These are phyloP conservation scores for Morphnarchus princeps DNA, from an alignment of 2,113 vertebrate species.

Conservation along the genomic window DNA sequence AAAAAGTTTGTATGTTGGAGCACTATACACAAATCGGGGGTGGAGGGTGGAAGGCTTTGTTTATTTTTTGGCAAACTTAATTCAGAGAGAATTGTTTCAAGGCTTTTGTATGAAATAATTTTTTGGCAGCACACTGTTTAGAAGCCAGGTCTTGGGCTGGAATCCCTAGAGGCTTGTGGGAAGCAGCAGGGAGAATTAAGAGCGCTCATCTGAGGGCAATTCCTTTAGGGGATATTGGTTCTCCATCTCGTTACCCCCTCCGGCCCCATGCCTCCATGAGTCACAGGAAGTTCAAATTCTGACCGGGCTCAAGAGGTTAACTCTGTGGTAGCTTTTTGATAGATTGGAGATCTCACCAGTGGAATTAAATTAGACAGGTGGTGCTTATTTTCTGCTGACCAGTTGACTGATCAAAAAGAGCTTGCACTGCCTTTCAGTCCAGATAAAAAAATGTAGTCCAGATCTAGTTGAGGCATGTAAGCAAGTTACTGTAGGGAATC, in stretches of 20 bases:
- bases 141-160: neutral
- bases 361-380: neutral
- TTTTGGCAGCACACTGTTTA: neutral
- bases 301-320: neutral
- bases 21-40: neutral
- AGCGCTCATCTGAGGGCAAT: neutral
- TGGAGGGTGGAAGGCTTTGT: neutral
- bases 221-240: neutral
- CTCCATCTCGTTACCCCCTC: neutral
- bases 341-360: neutral
- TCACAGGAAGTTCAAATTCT: neutral
- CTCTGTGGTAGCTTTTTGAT: neutral
- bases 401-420: neutral
- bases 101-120: conserved; percentile 14
- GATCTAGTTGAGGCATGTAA: neutral
- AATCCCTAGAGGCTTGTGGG: neutral
- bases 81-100: neutral
- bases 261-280: neutral
- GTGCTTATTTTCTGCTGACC: neutral
- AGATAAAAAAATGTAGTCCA: neutral
- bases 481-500: neutral
- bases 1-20: neutral
- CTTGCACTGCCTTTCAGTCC: neutral
- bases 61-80: conserved; percentile 3
- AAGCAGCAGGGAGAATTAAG: neutral